phyloP scores from a whole-genome alignment of 2,113 vertebrate genomes.

The Rhinoptilus africanus region DNA sequence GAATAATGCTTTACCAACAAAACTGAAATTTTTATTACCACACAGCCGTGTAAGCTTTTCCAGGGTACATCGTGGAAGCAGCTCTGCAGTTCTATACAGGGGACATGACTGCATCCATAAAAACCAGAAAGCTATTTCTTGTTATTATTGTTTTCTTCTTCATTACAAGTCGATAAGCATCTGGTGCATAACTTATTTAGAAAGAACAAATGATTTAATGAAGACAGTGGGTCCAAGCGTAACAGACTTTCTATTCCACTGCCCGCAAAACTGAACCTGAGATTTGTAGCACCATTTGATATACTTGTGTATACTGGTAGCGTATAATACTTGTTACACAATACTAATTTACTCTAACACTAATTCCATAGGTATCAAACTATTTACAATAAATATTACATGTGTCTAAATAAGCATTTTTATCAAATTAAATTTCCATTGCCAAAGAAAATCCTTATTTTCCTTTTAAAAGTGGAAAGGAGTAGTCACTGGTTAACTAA shows the following conservation, averaged over 20 bases:
- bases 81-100: neutral
- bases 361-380: neutral
- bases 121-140: neutral
- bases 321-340: neutral
- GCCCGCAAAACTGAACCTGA: accelerated
- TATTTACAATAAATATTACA: accelerated
- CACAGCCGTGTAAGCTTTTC: neutral
- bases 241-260: neutral
- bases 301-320: neutral
- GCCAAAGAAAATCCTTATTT: neutral
- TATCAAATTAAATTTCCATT: neutral
- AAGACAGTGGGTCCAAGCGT: neutral
- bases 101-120: neutral
- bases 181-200: neutral
- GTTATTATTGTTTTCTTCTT: neutral
- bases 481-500: neutral
- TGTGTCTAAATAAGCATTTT: neutral
- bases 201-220: neutral
- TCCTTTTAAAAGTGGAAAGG: neutral
- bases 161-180: neutral
- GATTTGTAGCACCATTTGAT: neutral
- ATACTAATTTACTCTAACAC: neutral
- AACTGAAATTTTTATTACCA: neutral
- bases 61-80: neutral
- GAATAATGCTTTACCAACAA: neutral